phyloP scores from a whole-genome alignment of 2,113 vertebrate genomes.

The Spheniscus mendiculus region DNA sequence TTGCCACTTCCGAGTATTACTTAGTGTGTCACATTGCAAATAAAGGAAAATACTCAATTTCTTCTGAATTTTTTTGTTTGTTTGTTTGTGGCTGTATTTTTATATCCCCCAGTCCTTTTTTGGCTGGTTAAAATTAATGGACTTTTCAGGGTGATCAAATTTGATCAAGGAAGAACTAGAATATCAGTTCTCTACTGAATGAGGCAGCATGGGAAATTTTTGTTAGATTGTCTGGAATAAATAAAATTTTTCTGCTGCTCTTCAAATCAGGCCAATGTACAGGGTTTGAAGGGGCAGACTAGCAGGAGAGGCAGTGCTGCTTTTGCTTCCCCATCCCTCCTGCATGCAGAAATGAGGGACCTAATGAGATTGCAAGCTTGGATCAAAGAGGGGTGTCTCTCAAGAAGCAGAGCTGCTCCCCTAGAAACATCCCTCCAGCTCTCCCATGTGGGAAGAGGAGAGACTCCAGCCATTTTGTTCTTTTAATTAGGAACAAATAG shows the following conservation, averaged over 20 bases:
- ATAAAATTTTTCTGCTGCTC: not conserved
- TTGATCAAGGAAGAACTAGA: not conserved
- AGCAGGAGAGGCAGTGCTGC: accelerated
- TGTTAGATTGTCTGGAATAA: not conserved
- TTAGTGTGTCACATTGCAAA: not conserved
- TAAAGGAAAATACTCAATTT: not conserved
- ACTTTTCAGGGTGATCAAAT: not conserved
- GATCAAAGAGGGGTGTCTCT: not conserved
- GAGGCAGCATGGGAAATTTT: not conserved
- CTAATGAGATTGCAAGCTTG: not conserved
- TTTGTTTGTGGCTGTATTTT: not conserved
- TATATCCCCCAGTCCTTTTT: not conserved
- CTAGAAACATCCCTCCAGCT: not conserved
- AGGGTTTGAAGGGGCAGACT: not conserved
- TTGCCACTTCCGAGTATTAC: not conserved
- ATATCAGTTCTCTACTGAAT: not conserved
- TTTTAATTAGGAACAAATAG: not conserved
- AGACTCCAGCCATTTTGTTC: not conserved
- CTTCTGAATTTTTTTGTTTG: not conserved
- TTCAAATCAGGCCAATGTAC: not conserved
- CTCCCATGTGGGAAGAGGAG: not conserved
- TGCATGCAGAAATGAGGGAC: not conserved
- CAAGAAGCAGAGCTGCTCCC: not conserved
- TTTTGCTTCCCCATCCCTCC: not conserved
- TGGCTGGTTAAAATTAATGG: not conserved